These are phyloP conservation scores for Grantiella picta DNA, from an alignment of 2,113 vertebrate genomes.

Conservation along the genomic window DNA sequence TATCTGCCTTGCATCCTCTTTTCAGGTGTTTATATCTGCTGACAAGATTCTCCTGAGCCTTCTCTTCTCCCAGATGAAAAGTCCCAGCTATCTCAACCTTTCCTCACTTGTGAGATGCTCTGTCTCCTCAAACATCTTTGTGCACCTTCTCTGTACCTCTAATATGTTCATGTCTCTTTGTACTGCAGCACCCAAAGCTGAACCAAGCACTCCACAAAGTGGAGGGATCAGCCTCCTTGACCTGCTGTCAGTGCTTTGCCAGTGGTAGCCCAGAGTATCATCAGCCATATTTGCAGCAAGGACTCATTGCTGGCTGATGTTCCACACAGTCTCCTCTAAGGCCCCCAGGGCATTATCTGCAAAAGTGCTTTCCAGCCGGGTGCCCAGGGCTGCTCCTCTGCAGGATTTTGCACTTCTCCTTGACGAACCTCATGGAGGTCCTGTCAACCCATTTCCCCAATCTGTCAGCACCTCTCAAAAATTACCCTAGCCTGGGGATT, in stretches of 20 bases:
- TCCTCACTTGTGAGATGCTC: not conserved
- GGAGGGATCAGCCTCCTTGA: not conserved
- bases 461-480: not conserved
- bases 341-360: not conserved
- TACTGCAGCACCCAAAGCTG: not conserved
- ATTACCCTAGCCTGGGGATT: not conserved
- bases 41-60: not conserved
- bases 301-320: not conserved
- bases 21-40: not conserved
- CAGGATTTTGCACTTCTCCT: not conserved
- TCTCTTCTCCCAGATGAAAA: not conserved
- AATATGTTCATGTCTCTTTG: not conserved
- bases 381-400: not conserved
- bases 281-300: not conserved
- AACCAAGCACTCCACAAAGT: not conserved
- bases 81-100: not conserved
- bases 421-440: not conserved
- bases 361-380: not conserved
- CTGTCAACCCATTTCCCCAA: not conserved
- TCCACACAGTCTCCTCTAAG: too few species aligned
- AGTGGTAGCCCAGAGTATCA: not conserved
- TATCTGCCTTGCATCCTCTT: not conserved
- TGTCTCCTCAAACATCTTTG: not conserved
- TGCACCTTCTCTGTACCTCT: not conserved
- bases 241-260: not conserved